These are phyloP conservation scores for Barnardius zonarius DNA, from an alignment of 2,113 vertebrate genomes.

Conservation along the genomic window DNA sequence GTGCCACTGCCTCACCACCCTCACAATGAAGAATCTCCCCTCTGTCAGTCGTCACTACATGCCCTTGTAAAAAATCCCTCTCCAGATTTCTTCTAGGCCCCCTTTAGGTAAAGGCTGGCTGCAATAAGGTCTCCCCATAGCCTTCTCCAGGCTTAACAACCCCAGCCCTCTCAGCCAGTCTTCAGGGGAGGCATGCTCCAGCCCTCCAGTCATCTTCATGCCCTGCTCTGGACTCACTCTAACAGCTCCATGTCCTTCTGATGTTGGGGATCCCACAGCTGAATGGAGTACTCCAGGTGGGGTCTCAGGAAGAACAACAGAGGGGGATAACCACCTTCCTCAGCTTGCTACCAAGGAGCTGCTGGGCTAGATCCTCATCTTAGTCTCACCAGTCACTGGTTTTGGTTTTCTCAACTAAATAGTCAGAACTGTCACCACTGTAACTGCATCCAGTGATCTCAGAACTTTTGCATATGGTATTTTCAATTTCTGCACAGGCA, in stretches of 20 bases:
- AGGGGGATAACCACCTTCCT: background rate
- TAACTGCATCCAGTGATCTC: background rate
- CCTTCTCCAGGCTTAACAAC: background rate
- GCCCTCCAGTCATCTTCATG: background rate
- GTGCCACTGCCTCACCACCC: background rate
- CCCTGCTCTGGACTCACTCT: background rate
- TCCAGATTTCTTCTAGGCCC: background rate
- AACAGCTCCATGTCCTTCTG: background rate
- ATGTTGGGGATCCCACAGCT: background rate
- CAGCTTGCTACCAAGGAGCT: background rate
- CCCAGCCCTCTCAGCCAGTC: background rate
- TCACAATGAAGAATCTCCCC: background rate
- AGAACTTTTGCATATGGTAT: background rate
- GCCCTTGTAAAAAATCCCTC: background rate
- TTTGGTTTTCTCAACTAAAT: background rate
- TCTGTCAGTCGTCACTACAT: background rate
- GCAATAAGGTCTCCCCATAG: background rate
- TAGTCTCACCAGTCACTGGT: background rate
- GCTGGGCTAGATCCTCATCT: accelerated
- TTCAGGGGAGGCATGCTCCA: background rate
- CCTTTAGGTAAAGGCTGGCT: background rate
- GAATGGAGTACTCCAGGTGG: background rate
- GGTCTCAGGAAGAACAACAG: background rate
- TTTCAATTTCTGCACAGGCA: background rate
- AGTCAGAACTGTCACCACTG: background rate